Evolutionary conservation across 2,113 vertebrate genomes (phyloP).

Genomic region (Sclerurus mexicanus): DNA sequence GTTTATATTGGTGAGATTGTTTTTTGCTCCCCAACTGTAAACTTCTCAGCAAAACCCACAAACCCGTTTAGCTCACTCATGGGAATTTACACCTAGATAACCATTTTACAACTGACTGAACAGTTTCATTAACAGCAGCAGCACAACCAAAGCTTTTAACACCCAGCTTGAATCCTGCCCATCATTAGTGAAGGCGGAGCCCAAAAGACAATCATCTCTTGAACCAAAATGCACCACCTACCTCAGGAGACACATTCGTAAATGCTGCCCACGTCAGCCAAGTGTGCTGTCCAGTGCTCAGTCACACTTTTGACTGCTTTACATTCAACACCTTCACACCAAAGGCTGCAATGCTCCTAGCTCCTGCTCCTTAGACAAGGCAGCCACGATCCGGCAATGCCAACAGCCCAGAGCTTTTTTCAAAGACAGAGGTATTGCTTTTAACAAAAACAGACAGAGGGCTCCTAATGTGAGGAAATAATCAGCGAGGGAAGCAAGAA

Average conservation of each 20-base stretch:
- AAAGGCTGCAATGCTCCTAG: background rate
- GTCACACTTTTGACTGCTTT: background rate
- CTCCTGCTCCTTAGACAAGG: background rate
- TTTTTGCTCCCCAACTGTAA: background rate
- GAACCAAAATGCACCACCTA: background rate
- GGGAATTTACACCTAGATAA: background rate
- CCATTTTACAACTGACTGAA: conserved; percentile 20
- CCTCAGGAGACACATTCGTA: background rate
- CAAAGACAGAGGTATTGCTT: background rate
- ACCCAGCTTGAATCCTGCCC: background rate
- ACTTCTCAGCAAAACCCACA: background rate
- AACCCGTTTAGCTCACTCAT: background rate
- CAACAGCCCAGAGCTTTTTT: background rate
- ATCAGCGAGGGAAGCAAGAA: background rate
- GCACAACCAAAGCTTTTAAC: background rate
- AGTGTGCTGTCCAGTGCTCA: background rate
- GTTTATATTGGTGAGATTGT: background rate
- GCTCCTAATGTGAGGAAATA: background rate
- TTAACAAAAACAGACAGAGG: background rate
- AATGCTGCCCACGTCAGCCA: background rate
- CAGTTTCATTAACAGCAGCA: background rate
- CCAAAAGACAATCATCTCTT: background rate
- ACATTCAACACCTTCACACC: background rate
- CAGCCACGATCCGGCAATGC: background rate
- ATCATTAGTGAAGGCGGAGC: background rate